Percentiles rank a stretch among this genome's conserved stretches.
phyloP scores from a whole-genome alignment of 2,113 vertebrate species.

The Microcebus tavaratra region DNA sequence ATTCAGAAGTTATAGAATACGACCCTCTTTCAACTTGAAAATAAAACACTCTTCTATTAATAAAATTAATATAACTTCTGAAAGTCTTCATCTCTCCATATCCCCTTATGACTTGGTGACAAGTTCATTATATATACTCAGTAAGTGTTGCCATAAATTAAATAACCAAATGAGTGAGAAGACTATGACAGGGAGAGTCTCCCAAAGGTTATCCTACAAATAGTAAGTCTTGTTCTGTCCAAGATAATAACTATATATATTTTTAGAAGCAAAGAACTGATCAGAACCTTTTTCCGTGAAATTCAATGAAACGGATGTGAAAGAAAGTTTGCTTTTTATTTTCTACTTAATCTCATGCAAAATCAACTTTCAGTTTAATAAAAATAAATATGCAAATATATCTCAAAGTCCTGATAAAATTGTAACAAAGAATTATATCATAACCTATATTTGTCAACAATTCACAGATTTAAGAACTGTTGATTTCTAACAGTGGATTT shows the following conservation, averaged over 20 bases:
- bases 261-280: not conserved
- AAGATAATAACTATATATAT: not conserved
- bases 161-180: not conserved
- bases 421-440: not conserved
- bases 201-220: not conserved
- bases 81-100: not conserved
- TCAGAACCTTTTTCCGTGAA: not conserved
- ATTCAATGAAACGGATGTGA: not conserved
- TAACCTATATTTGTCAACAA: not conserved
- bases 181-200: no score
- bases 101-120: not conserved
- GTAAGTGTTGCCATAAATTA: not conserved
- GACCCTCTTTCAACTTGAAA: not conserved
- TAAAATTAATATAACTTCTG: not conserved
- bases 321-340: slow-evolving; percentile 5
- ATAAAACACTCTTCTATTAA: not conserved
- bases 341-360: not conserved
- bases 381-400: not conserved
- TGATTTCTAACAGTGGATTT: not conserved
- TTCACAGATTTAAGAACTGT: not conserved
- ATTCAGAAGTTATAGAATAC: not conserved
- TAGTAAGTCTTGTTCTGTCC: not conserved
- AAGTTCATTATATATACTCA: not conserved
- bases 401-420: not conserved
- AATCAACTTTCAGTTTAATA: not conserved